A percentile compares a stretch with the other conserved stretches of the same genome.
Evolutionary conservation across 2,888 invertebrate species (phyloP).

Genomic region (Furcula furcula): DNA sequence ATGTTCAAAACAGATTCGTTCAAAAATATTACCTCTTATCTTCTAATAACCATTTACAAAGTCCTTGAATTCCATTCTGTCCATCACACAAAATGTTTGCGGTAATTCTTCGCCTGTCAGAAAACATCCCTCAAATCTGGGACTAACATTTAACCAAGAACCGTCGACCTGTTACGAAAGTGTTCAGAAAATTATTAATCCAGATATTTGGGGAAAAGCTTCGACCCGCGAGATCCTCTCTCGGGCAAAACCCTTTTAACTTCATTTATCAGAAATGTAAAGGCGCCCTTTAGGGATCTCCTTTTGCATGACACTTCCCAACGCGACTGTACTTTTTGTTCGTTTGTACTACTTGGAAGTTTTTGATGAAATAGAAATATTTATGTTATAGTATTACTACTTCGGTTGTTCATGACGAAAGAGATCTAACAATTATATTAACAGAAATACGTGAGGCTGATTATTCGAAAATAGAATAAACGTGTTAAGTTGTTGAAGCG

Average conservation of each 20-base stretch:
- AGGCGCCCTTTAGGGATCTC: conserved; percentile 39
- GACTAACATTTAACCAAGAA: neutral
- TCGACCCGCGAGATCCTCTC: conserved; percentile 8
- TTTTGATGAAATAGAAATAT: no score
- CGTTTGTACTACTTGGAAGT: no score
- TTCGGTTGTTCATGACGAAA: neutral
- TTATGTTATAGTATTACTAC: conserved; percentile 2
- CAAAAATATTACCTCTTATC: no score
- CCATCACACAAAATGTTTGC: neutral
- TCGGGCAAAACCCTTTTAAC: conserved; percentile 53
- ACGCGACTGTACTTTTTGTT: conserved; percentile 11
- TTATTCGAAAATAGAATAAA: no score
- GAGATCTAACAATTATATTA: neutral
- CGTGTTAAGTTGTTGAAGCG: no score
- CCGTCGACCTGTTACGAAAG: neutral
- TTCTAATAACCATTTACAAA: neutral
- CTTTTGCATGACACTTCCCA: conserved; percentile 48
- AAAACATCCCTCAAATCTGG: neutral
- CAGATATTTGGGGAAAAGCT: conserved; percentile 13
- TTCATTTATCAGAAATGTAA: conserved; percentile 60
- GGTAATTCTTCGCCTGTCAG: neutral
- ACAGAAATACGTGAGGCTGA: neutral
- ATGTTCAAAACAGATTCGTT: no score
- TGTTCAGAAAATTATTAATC: conserved; percentile 19
- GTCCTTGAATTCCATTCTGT: neutral